Base-by-base conservation (phyloP, 2,888 invertebrate species). In the Orthosia gothica region DNA sequence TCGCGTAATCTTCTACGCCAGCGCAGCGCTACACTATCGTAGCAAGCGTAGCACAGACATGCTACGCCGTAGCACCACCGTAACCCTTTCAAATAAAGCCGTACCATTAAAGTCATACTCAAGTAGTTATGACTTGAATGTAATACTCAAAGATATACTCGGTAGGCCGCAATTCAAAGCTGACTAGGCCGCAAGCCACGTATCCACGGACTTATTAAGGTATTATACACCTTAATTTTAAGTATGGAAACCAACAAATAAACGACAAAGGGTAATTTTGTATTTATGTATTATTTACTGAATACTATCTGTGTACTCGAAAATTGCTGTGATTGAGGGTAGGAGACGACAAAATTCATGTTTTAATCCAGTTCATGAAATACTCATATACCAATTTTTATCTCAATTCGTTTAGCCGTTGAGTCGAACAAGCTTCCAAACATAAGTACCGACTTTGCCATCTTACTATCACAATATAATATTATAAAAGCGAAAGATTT, bases 21-120 rank as follows among this genome's bases (percentile, higher is more conserved):
- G 20, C 9, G 12, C 77, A 61, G 81, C 61, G 45, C 13, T 63
- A 32, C 32, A 7, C 0, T 7, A 3, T 47, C 55, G 59, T 78
- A 76, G 82, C 63, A 45, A n/a, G 26, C 62, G 75, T 78, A 74
- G 62, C 63, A 32, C 9, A 32, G 26, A 5, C n/a, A 18, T 32
- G 45, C 82, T 82, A 77, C 79, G 70, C 0, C 83, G 83, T 78
- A 79, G 70, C 54, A 18, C 20, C 16, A 18, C 11, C 40, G 40
- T 49, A 78, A 40, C 13, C 16, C 18, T 0, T 55, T 47, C 15
- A 62, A 69, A 69, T 65, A 13, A 40, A 32, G 1, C 2, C 45
- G 40, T 57, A 55, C 49, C 49, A 50, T 66, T 45, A 26, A 49
- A 57, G 45, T 47, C n/a, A 66, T 20, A 57, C 45, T 13, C 32